Evolutionary conservation across 2,113 vertebrate genomes (phyloP).

Genomic region (Castor canadensis): DNA sequence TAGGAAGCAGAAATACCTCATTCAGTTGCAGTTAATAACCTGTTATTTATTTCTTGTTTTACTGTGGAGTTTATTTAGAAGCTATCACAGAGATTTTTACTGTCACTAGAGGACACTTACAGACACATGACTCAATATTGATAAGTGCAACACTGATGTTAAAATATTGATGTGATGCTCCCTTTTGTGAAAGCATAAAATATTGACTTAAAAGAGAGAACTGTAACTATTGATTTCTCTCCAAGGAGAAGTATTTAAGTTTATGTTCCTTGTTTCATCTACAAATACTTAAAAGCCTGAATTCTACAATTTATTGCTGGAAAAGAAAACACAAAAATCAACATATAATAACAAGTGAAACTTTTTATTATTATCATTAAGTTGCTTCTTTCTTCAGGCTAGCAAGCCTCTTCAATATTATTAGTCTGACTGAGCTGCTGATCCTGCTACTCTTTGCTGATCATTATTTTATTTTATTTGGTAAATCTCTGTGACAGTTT

Average conservation of each 20-base stretch:
- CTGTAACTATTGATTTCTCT: conserved; percentile 37
- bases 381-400: conserved; percentile 16
- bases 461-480: conserved; percentile 65
- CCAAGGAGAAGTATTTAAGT: conserved; percentile 33
- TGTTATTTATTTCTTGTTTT: neutral
- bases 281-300: neutral
- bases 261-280: neutral
- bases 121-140: neutral
- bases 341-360: neutral
- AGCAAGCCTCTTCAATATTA: conserved; percentile 27
- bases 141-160: neutral
- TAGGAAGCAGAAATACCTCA: conserved; percentile 57
- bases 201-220: conserved; percentile 56
- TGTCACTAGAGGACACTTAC: neutral
- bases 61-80: neutral
- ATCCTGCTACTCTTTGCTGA: neutral
- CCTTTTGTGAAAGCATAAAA: neutral
- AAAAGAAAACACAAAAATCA: conserved; percentile 53
- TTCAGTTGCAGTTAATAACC: neutral
- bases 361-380: conserved; percentile 60
- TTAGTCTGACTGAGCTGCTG: conserved; percentile 42
- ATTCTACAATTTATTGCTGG: conserved; percentile 59
- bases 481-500: conserved; percentile 69
- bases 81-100: conserved; percentile 4
- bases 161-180: conserved; percentile 14